A percentile compares a stretch with the other conserved stretches of the same genome.
Conservation (phyloP, 2,888 invertebrate genomes). For the Netelia fuscicornis region DNA sequence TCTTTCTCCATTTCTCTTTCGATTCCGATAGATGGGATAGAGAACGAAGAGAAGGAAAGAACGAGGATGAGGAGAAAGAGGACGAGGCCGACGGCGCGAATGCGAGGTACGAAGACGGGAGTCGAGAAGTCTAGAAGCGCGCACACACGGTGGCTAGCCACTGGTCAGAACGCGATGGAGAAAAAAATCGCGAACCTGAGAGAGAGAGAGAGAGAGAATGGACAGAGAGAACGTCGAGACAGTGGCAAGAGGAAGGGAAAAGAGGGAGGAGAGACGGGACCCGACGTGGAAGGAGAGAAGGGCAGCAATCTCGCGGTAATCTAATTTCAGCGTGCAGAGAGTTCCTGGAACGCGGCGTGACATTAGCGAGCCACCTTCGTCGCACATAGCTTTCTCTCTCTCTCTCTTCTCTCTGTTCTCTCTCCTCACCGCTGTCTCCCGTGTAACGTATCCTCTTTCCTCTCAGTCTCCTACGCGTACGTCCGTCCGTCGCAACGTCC, state of each 20-base stretch:
- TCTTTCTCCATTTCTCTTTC: conserved; percentile 29
- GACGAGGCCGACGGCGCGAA: conserved; percentile 4
- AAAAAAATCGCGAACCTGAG: conserved; percentile 18
- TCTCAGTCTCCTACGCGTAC: conserved; percentile 37
- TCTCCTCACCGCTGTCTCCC: conserved; percentile 12
- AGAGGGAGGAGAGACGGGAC: conserved; percentile 58
- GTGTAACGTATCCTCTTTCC: conserved; percentile 40
- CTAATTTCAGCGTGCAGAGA: conserved; percentile 83
- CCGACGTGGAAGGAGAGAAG: conserved; percentile 70
- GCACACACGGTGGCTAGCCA: conserved; percentile 47
- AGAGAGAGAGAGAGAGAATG: conserved; percentile 35
- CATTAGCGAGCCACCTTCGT: conserved; percentile 79
- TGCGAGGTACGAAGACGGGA: conserved; percentile 39
- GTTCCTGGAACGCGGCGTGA: conserved; percentile 83
- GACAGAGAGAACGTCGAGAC: conserved; percentile 50
- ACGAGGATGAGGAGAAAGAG: conserved; percentile 48
- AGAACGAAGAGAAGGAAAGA: conserved; percentile 40
- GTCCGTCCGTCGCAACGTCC: conserved; percentile 56
- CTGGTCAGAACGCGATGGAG: conserved; percentile 44
- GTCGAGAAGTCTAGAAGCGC: conserved; percentile 24
- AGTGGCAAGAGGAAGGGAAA: conserved; percentile 41
- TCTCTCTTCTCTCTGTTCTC: conserved; percentile 21
- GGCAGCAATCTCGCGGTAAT: conserved; percentile 83
- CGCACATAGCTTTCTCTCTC: conserved; percentile 45
- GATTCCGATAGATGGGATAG: conserved; percentile 41